Base-by-base conservation (phyloP, 1,140 invertebrate genomes). In the Apocrypta bakeri region DNA sequence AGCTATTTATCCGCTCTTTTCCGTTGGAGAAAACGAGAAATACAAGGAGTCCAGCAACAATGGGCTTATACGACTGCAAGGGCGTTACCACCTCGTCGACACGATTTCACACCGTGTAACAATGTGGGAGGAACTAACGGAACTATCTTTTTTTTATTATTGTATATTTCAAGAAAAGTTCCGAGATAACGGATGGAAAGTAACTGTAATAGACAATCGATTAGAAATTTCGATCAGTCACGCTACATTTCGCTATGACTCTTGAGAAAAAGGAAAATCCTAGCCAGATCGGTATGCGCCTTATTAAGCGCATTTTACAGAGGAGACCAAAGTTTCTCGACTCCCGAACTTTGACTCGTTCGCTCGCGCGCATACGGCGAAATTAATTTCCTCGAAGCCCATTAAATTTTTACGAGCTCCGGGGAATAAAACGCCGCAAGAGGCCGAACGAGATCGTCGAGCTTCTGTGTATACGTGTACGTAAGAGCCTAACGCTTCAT, bases 341-440 rank as follows among this genome's bases (percentile, higher is more conserved):
- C 64, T 66, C 61, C 68, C 61, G 75, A 79, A 71, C 64, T 79
- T 79, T 79, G 66, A 79, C 66, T 78, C 27, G 25, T 24, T 0
- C 25, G 24, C 33, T 4, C 24, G 29, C 40, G 63, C 1, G 40
- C 42, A 68, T 56, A 76, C 73, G 76, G 37, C 61, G 63, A 81
- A 81, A 81, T 81, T 81, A 81, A 81, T 81, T 75, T 81, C 61
- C 80, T 73, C 73, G 80, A 68, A 75, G 21, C 72, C 80, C 73
- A 68, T 81, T 75, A 81, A 81, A 81, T 81, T 81, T 81, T 81
- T 81, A 81, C 72, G 80, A 75, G 37, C 73, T 25, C 25, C 25
- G 17, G 25, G 56, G 69, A 73, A 81, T 81, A 81, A 81, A 81
- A 76, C 68, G 37, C 24, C 29, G 17, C 8, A 40, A 11, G 29